A percentile compares a stretch with the other conserved stretches of the same genome.
Conservation (phyloP, 2,797 vertebrate genomes). For the Centropyge bicolor region DNA sequence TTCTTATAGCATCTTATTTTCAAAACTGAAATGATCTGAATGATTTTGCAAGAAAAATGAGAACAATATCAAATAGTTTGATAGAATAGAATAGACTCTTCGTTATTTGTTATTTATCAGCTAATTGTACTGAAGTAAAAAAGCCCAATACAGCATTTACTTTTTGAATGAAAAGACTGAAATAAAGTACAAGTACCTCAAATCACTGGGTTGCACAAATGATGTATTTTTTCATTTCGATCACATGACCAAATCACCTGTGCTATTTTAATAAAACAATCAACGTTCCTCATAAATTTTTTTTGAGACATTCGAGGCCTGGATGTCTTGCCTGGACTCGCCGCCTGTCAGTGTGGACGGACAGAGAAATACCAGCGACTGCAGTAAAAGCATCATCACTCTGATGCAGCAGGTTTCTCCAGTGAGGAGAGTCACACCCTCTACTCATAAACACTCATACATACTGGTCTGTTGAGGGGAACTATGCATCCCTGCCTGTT, state of each 20-base stretch:
- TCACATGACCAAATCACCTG: background rate
- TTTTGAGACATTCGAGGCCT: background rate
- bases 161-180: background rate
- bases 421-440: background rate
- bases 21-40: too few relatives aligned
- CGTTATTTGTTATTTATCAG: too few relatives aligned
- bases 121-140: background rate
- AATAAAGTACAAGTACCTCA: too few relatives aligned
- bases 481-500: background rate
- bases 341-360: background rate
- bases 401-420: constrained; percentile 12
- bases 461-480: background rate
- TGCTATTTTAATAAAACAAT: background rate
- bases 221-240: background rate
- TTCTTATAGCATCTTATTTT: too few relatives aligned
- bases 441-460: background rate
- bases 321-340: constrained; percentile 17
- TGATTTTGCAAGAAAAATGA: too few relatives aligned
- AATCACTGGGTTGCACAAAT: background rate
- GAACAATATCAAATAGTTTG: too few relatives aligned
- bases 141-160: background rate
- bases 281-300: background rate
- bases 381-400: background rate
- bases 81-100: too few relatives aligned
- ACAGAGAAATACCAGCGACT: constrained; percentile 1